Evolutionary conservation across 1,140 invertebrate species (phyloP), one percentile per base, ranked within the genome.

Genomic region (Pentalonia nigronervosa): DNA sequence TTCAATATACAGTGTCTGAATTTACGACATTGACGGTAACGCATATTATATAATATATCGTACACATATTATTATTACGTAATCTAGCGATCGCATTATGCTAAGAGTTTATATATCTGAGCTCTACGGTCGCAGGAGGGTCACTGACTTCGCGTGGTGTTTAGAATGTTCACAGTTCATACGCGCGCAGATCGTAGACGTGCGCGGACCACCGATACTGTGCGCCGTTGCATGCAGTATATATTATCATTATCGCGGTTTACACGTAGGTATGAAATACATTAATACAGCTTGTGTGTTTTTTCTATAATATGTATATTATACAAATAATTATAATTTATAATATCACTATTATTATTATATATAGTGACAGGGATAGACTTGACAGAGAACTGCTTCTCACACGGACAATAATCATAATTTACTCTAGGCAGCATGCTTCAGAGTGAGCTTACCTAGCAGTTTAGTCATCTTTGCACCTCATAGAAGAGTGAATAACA

Each of bases 61-160:
- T 30, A 67, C 11, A 67, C 60, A 8, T 30, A 67, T n/a, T 67
- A 67, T 30, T 11, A 14, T 76, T 4, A n/a, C 25, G 84, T 17
- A 8, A 50, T 53, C 25, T 53, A 76, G n/a, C 47, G 48, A 36
- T 89, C 87, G 20, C 25, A 50, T 89, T 34, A 25, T 36, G 48
- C 87, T 14, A 87, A 30, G 45, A 87, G 41, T 48, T 48, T 47
- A 47, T 9, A n/a, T 4, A 87, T 87, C 84, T 25, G 30, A 53
- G 45, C 30, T 30, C 25, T 56, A 60, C 84, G 84, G 45, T 76
- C 45, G 30, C 45, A 30, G 30, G 45, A 45, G 45, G 87, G 87
- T 89, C 87, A 89, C 87, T 89, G 87, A 90, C 88, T 60, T 60
- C 53, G 41, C 41, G 60, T n/a, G 34, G 88, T 60, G 36, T 90